These are phyloP conservation scores for Drosophila ficusphila DNA, from an alignment of 1,140 invertebrate genomes.

Conservation along the genomic window DNA sequence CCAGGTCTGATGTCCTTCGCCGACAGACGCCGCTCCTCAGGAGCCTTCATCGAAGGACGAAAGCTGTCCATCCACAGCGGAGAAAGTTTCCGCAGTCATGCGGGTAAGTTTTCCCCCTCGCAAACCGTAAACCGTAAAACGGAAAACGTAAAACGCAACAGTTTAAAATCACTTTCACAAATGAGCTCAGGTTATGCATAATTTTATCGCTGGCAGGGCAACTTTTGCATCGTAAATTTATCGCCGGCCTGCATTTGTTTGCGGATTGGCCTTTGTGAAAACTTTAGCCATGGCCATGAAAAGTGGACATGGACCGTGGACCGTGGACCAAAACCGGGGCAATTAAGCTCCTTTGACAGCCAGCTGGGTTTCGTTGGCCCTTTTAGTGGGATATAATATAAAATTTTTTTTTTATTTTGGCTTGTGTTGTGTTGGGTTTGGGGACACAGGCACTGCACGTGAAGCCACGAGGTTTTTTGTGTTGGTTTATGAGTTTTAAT, in stretches of 20 bases:
- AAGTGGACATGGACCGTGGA: conserved; percentile 17
- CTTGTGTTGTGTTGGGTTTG: no score
- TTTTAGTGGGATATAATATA: conserved; percentile 21
- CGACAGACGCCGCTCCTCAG: conserved; percentile 81
- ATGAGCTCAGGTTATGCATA: conserved; percentile 79
- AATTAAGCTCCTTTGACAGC: conserved; percentile 70
- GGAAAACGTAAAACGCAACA: conserved; percentile 66
- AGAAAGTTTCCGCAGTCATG: conserved; percentile 83
- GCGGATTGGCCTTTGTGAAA: conserved; percentile 58
- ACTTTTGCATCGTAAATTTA: conserved; percentile 79
- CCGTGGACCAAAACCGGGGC: conserved; percentile 22
- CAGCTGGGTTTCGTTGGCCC: conserved; percentile 43
- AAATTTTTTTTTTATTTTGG: no score
- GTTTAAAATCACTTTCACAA: conserved; percentile 80
- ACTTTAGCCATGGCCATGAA: conserved; percentile 36
- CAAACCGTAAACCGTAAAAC: no score
- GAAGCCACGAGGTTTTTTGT: conserved; percentile 28
- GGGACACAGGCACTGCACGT: conserved; percentile 5
- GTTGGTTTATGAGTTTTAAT: conserved; percentile 61
- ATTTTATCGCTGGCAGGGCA: conserved; percentile 64
- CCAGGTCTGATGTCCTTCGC: conserved; percentile 83
- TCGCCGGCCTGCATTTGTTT: conserved; percentile 48
- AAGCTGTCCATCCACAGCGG: conserved; percentile 83
- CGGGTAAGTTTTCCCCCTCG: conserved; percentile 50
- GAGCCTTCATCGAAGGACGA: conserved; percentile 80